phyloP scores from a whole-genome alignment of 2,797 vertebrate genomes.

The Octomys mimax region DNA sequence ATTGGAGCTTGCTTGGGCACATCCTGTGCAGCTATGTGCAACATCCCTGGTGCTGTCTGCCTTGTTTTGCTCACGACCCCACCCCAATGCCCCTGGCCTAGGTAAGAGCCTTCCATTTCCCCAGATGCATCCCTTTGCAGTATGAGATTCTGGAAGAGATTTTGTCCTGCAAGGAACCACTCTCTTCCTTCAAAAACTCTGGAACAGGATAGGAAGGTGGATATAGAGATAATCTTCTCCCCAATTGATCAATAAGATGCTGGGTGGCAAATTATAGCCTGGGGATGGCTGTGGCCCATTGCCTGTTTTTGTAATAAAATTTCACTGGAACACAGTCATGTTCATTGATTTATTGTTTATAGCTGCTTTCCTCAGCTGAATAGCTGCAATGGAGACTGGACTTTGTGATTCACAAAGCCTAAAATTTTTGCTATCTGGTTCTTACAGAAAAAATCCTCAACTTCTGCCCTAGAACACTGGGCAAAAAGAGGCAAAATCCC shows the following conservation, averaged over 20 bases:
- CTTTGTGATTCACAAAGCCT: background rate
- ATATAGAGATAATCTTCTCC: background rate
- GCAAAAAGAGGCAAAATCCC: background rate
- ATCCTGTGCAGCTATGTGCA: background rate
- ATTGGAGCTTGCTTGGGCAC: background rate
- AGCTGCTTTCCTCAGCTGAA: background rate
- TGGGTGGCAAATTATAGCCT: background rate
- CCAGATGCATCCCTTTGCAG: background rate
- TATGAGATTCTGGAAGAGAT: background rate
- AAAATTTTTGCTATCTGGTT: background rate
- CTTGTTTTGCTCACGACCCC: background rate
- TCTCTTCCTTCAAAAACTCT: background rate
- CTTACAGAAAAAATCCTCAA: background rate
- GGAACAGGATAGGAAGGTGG: background rate
- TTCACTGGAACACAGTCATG: constrained; percentile 45
- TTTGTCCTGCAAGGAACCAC: background rate
- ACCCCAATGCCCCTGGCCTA: background rate
- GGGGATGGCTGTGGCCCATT: background rate
- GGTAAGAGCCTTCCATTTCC: background rate
- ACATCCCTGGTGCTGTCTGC: background rate
- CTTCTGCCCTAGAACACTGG: background rate
- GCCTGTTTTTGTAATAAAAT: constrained; percentile 61
- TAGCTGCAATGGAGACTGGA: background rate
- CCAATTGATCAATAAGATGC: background rate
- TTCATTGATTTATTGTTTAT: background rate